A percentile compares a stretch with the other conserved stretches of the same genome.
phyloP scores from a whole-genome alignment of 2,797 vertebrate genomes.

The Ptychadena robeensis region DNA sequence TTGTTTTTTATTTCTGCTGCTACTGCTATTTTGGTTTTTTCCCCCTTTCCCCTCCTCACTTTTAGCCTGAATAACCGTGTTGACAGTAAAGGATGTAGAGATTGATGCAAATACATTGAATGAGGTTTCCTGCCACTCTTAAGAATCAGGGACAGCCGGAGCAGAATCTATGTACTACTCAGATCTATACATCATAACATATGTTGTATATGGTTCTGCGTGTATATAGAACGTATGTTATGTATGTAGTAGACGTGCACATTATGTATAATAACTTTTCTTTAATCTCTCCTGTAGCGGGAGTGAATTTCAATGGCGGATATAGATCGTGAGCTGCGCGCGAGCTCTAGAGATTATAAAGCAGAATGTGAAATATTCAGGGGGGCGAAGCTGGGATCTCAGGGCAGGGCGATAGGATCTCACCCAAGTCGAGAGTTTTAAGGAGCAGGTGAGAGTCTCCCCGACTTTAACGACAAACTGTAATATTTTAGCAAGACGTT shows the following conservation, averaged over 20 bases:
- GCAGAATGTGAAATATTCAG: neutral
- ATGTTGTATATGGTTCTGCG: neutral
- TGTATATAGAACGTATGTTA: neutral
- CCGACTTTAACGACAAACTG: constrained; percentile 61
- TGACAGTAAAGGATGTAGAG: neutral
- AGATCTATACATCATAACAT: constrained; percentile 66
- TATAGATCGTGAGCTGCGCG: neutral
- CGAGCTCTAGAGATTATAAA: neutral
- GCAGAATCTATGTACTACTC: constrained; percentile 69
- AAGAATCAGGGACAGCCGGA: constrained; percentile 71
- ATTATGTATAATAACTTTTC: neutral
- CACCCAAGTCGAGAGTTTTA: neutral
- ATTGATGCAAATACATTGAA: constrained; percentile 9
- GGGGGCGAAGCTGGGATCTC: neutral
- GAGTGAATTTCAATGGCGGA: neutral
- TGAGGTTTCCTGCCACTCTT: constrained; percentile 12
- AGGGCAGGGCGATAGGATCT: neutral
- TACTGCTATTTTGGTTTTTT: constrained; percentile 56
- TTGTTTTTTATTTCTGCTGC: constrained; percentile 15
- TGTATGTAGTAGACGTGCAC: neutral
- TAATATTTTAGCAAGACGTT: constrained; percentile 64
- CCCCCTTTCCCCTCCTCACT: constrained; percentile 50
- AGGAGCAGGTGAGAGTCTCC: neutral
- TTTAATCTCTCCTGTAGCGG: no score
- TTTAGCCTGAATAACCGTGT: constrained; percentile 64